Evolutionary conservation across 2,113 vertebrate species (phyloP), one percentile per base, ranked within the genome.

Genomic region (Mus musculus): DNA sequence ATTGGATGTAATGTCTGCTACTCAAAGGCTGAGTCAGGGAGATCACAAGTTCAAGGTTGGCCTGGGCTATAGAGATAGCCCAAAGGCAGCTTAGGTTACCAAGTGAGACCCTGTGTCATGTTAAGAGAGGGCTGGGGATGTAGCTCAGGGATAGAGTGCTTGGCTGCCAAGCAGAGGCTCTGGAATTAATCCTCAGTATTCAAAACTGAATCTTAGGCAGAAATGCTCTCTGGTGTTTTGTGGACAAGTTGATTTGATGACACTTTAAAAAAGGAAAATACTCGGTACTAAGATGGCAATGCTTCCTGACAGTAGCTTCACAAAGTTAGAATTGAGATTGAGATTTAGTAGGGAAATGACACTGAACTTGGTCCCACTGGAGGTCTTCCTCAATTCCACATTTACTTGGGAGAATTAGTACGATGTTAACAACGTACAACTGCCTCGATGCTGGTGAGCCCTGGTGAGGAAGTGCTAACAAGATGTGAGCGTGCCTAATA

Each of bases 401-500:
- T 86, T 86, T 92, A 80, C 17, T 52, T 88, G 20, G 77, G 89
- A 90, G 92, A 91, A 88, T 97, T 97, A 88, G 87, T 97, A 97
- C 93, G 95, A 93, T 69, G 97, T 97, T 96, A 98, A 96, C 96
- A 96, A 88, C 90, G 86, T 96, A 95, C 96, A 96, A 56, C 30
- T 95, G 96, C 97, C 96, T 90, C 87, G 14, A 71, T 87, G 94
- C 91, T 93, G 91, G 96, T 97, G 95, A 92, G 82, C 80, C 67
- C 96, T 97, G 65, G 96, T 96, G 96, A 97, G 97, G 96, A 97
- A 88, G 96, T 96, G 87, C 93, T 98, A 97, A 97, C 81, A 89
- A 97, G 96, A 98, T 98, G 95, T 95, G 96, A 96, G 96, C 91
- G 69, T 39, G 80, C 91, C 95, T 97, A 98, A 97, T 97, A 95